Base-by-base conservation (phyloP, 2,113 vertebrate species). In the Tetraodon nigroviridis region DNA sequence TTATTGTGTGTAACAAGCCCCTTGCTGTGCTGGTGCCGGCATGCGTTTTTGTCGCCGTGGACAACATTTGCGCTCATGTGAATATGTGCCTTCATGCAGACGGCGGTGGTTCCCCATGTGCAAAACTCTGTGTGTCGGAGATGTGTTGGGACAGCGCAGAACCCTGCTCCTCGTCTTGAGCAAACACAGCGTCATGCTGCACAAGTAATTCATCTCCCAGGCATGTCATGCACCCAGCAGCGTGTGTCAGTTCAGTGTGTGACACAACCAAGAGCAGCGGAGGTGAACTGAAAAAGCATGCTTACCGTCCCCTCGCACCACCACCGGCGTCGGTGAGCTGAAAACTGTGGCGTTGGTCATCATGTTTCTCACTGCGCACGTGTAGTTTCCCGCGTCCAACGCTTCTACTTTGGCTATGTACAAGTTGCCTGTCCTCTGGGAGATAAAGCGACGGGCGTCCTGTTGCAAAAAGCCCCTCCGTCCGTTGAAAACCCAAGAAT, bases 331-430 rank as follows among this genome's bases (percentile, higher is more conserved):
- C 2, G 92, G 91, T 0, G 92, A 90, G 24, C 92, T 93, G 69
- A 66, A 29, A 0, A 82, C 89, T 0, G 80, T 91, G 58, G 81
- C 75, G 18, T 81, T 89, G 0, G 91, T 92, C 77, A 87, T 81
- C 11, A 80, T 45, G 63, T 92, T 95, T 12, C 89, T 93, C 64
- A 94, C 85, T 0, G 75, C 82, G 1, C 94, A 95, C 0, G 90
- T 94, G 60, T 95, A 97, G 66, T 92, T 95, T 20, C 92, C 93
- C 0, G 87, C 93, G 0, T 95, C 93, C 0, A 86, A 92, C 0
- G 89, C 81, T 55, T 95, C 92, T 8, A 94, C 92, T 81, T 95
- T 96, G 56, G 93, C 92, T 0, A 95, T 88, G 80, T 93, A 95
- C 48, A 95, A 74, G 61, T 92, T 93, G 0, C 93, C 94, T 0